Base-by-base conservation (phyloP, 37 sponge, comb jelly and placozoan species). In the Mnemiopsis leidyi region DNA sequence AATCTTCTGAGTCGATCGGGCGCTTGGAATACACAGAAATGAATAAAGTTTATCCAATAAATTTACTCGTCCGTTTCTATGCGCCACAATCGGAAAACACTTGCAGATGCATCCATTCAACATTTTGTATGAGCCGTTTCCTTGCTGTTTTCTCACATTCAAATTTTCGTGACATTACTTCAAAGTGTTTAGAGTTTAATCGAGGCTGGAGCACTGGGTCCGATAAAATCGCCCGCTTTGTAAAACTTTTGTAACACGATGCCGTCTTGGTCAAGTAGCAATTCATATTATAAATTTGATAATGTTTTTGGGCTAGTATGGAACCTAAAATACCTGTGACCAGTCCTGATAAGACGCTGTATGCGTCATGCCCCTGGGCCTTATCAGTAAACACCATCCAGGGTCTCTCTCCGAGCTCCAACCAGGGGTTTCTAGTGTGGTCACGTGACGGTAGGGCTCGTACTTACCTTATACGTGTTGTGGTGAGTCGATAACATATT, bases 201-300 rank as follows among this genome's bases (percentile, higher is more conserved):
- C 61, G 61, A 48, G 13, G 9, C 61, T 48, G 5, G 9, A 48
- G 61, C 61, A 48, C 9, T 13, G 61, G 61, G 61, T 18, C 61
- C 61, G 61, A 48, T 48, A 48, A 48, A 48, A 48, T 48, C 61
- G 13, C 61, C 61, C 9, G 61, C 61, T 48, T 48, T 48, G 61
- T 48, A 48, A 48, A 48, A 48, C n/a, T 48, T 5, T 48, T 77
- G 79, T 77, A 77, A 77, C 35, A 9, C 36, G 79, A 77, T 31
- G 32, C 32, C 79, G 32, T 26, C 32, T 32, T 77, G 26, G 26
- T 77, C 79, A 77, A 77, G 79, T 77, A 77, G 79, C 79, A 77
- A 77, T 77, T 77, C 79, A 77, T 77, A 77, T 77, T 77, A 34
- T 77, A 77, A 77, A 77, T 77, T 77, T 77, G 79, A 77, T 77